Evolutionary conservation across 1,140 invertebrate genomes (phyloP), one percentile per base, ranked within the genome.

Genomic region (Diplogasteroides magnus): DNA sequence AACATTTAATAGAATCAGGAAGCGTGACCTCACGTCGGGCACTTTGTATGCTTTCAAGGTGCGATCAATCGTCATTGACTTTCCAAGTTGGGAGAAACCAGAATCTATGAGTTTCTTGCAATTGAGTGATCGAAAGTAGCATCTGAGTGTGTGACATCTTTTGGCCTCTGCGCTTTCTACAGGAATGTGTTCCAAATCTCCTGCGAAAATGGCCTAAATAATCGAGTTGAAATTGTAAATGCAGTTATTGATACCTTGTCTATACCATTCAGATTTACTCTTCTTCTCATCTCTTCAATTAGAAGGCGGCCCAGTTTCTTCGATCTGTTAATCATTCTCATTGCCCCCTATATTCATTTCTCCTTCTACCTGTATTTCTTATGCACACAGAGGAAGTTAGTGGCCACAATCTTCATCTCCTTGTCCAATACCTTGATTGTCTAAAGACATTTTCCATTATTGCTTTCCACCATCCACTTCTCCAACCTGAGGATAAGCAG

Each of bases 321-420:
- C 55, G 93, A 93, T 72, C 66, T 68, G 64, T 25, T 25, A 64
- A 23, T 67, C 6, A 28, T 28, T 19, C 28, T 26, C n/a, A 64
- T 26, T 26, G 32, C n/a, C n/a, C n/a, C n/a, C n/a, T n/a, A 1
- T 23, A 11, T 48, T 0, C 29, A 14, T 64, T 32, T 27, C 32
- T 29, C 25, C 28, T 23, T 26, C 59, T 61, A 72, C 59, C 97
- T 87, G 59, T 99, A 86, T 83, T 97, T 97, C 85, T 99, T 99
- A 84, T 98, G 95, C 37, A 99, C 97, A 86, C 97, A 99, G 28
- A 99, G 86, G 82, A 99, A 99, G 86, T 99, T 99, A n/a, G 99
- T 98, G 87, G 99, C 97, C 61, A 98, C 96, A 88, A 98, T 95
- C 83, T 90, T 90, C 62, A 86, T 86, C 84, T 86, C 90, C 89